Conservation (phyloP, 1,140 invertebrate genomes). For the Macrotrachela quadricornifera region DNA sequence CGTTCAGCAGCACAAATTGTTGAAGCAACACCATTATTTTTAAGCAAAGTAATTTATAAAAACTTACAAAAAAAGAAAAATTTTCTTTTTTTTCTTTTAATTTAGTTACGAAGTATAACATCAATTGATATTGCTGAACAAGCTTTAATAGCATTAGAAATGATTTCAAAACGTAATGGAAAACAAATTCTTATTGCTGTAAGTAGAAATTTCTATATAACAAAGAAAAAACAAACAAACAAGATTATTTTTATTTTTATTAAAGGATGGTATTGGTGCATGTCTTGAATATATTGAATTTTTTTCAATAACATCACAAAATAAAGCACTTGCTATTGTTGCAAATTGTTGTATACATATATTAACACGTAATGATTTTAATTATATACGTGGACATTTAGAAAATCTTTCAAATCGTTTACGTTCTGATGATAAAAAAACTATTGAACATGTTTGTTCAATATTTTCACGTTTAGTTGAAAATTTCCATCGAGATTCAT, state of each 20-base stretch:
- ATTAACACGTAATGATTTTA: constrained; percentile 62
- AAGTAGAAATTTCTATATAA: neutral
- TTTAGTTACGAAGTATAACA: constrained; percentile 73
- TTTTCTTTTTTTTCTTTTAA: neutral
- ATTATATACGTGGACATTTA: constrained; percentile 65
- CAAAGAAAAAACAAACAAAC: constrained; percentile 23
- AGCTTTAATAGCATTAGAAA: constrained; percentile 78
- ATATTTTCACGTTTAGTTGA: constrained; percentile 86
- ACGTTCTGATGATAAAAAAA: constrained; percentile 38
- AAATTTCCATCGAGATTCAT: constrained; percentile 74
- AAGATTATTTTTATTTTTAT: constrained; percentile 11
- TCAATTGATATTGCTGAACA: constrained; percentile 98
- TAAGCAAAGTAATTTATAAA: constrained; percentile 26
- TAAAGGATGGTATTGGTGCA: constrained; percentile 67
- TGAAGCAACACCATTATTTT: constrained; percentile 67
- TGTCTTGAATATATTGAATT: constrained; percentile 90
- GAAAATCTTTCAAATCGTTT: constrained; percentile 60
- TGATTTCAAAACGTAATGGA: constrained; percentile 79
- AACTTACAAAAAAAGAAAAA: neutral
- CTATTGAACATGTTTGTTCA: constrained; percentile 56
- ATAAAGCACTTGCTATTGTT: constrained; percentile 74
- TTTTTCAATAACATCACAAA: constrained; percentile 75
- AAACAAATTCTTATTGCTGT: constrained; percentile 84
- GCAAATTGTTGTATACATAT: constrained; percentile 90
- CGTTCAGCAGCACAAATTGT: constrained; percentile 83